Evolutionary conservation across 2,797 vertebrate species (phyloP), one percentile per base, ranked within the genome.

Genomic region (Spondyliosoma cantharus): DNA sequence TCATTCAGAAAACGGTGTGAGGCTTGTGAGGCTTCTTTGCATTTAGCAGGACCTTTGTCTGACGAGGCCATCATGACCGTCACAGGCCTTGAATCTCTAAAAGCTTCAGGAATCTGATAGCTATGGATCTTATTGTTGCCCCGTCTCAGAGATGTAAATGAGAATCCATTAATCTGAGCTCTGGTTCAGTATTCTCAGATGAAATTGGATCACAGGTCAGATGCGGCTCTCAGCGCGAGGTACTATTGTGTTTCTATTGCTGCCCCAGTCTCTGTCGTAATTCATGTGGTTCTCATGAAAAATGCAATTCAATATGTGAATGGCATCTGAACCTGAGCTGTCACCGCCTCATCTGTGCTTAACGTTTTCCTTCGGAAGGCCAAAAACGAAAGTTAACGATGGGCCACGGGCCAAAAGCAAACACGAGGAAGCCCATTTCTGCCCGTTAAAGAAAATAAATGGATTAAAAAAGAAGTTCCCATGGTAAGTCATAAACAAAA

Each of bases 251-350:
- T 68, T 50, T 67, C 22, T 65, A 1, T 48, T 13, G 59, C 74
- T 24, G 13, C 13, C 45, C 56, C 25, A 20, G 43, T 25, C 53
- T 57, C 58, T 59, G 17, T 67, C 14, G 58, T 76, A 63, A 68
- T 77, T 24, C 24, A 59, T 37, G n/a, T 63, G 54, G 25, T 66
- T 45, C 56, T 75, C 54, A 64, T 78, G 60, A 82, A 82, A 86
- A 70, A 76, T 65, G 22, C 68, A 80, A 61, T 77, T 82, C 24
- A 71, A 62, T 73, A 75, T 71, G 29, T 6, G 48, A 20, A 24
- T 54, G 62, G 13, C 56, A 56, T 68, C 69, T 80, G 80, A 88
- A 74, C 60, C 66, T 43, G 62, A 78, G 62, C 29, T 68, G 42
- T 37, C 7, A 7, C 63, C 32, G 71, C 29, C 12, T 78, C 24